phyloP scores from a whole-genome alignment of 92 coral and sea anemone genomes.

The Epizoanthus ramosus region DNA sequence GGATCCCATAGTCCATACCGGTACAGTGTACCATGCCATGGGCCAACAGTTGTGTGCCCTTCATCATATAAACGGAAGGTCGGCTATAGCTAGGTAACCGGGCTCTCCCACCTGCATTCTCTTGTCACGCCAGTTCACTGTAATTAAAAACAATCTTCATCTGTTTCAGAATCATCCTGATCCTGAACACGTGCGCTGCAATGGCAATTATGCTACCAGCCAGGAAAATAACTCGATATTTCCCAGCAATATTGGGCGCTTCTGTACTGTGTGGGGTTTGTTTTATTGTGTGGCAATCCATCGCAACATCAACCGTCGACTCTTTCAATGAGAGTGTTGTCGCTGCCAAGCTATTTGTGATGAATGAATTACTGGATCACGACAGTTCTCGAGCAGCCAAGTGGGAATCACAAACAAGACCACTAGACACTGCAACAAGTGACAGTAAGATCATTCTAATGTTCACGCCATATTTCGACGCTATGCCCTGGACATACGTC shows the following conservation, averaged over 20 bases:
- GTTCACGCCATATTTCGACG: constrained; percentile 74
- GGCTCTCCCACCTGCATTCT: too few species aligned
- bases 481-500: constrained; percentile 75
- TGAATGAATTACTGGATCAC: not conserved
- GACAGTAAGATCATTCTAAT: constrained; percentile 58
- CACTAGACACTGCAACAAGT: not conserved
- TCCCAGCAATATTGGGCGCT: not conserved
- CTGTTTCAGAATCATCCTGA: too few species aligned
- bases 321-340: not conserved
- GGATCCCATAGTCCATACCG: too few species aligned
- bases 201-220: not conserved
- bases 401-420: not conserved
- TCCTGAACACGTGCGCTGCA: too few species aligned
- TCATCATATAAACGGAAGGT: too few species aligned
- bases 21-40: too few species aligned
- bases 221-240: not conserved
- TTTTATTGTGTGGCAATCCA: not conserved
- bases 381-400: not conserved
- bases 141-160: too few species aligned
- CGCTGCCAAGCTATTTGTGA: not conserved
- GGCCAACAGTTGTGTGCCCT: too few species aligned
- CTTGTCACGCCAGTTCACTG: too few species aligned
- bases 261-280: not conserved
- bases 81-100: too few species aligned
- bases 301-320: not conserved